These are phyloP conservation scores for Pterostichus madidus DNA, from an alignment of 2,888 invertebrate species.

Conservation along the genomic window DNA sequence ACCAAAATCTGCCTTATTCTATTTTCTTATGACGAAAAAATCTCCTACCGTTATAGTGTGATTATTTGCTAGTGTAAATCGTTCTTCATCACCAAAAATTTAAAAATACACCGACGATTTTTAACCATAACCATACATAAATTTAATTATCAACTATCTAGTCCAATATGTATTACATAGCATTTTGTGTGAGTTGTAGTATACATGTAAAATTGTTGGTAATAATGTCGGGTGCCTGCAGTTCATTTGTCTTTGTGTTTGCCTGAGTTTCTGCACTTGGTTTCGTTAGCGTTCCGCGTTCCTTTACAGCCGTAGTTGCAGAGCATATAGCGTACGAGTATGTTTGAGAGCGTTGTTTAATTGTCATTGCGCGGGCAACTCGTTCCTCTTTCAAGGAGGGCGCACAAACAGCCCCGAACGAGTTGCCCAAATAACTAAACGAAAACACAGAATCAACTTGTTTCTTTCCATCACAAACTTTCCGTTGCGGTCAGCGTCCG, in stretches of 20 bases:
- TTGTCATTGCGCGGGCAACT: conserved; percentile 21
- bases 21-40: conserved; percentile 81
- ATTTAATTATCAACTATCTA: conserved; percentile 78
- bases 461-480: conserved; percentile 47
- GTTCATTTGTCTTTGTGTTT: conserved; percentile 70
- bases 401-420: too few species aligned
- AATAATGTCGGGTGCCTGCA: conserved; percentile 75
- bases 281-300: conserved; percentile 70
- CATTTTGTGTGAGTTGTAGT: conserved; percentile 81
- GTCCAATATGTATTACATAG: conserved; percentile 79
- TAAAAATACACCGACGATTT: conserved; percentile 76
- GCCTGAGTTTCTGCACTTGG: conserved; percentile 72
- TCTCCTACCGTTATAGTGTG: conserved; percentile 79
- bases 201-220: conserved; percentile 80
- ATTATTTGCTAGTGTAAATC: conserved; percentile 78
- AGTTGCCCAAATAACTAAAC: not conserved
- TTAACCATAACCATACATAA: conserved; percentile 76
- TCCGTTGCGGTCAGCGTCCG: conserved; percentile 68
- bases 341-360: conserved; percentile 38
- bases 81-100: conserved; percentile 74
- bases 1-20: conserved; percentile 86
- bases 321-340: conserved; percentile 45
- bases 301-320: conserved; percentile 63
- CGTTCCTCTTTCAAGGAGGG: too few species aligned
- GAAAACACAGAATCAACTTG: conserved; percentile 25